Evolutionary conservation across 2,113 vertebrate genomes (phyloP).

Genomic region (Sakesphorus luctuosus): DNA sequence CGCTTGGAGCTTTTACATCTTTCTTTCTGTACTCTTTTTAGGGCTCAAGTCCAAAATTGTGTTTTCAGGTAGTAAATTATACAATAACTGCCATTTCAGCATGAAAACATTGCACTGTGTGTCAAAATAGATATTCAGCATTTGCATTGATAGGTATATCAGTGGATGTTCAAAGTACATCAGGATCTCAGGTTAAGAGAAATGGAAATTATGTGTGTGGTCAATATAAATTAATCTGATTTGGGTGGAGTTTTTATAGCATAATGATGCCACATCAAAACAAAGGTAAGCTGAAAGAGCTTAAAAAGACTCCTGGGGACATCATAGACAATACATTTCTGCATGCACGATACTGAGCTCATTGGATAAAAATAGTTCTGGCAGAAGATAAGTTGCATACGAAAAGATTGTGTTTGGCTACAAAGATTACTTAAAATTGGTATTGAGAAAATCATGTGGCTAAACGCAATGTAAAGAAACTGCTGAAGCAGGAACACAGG

Average conservation of each 20-base stretch:
- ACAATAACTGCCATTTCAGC: not conserved
- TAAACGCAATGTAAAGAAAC: conserved; percentile 48
- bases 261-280: not conserved
- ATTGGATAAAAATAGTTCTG: conserved; percentile 60
- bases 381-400: conserved; percentile 59
- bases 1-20: not conserved
- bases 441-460: conserved; percentile 64
- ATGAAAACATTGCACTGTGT: not conserved
- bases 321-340: not conserved
- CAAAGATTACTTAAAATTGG: conserved; percentile 67
- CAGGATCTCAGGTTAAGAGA: not conserved
- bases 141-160: not conserved
- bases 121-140: not conserved
- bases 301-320: not conserved
- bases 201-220: not conserved
- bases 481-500: conserved; percentile 42
- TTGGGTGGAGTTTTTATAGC: not conserved
- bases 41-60: not conserved
- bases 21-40: not conserved
- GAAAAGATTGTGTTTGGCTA: conserved; percentile 52
- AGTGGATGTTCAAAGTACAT: not conserved
- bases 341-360: not conserved
- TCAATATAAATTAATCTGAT: not conserved
- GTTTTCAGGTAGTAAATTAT: not conserved
- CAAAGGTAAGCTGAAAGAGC: not conserved